Evolutionary conservation across 2,113 vertebrate species (phyloP).

Genomic region (Bos indicus): DNA sequence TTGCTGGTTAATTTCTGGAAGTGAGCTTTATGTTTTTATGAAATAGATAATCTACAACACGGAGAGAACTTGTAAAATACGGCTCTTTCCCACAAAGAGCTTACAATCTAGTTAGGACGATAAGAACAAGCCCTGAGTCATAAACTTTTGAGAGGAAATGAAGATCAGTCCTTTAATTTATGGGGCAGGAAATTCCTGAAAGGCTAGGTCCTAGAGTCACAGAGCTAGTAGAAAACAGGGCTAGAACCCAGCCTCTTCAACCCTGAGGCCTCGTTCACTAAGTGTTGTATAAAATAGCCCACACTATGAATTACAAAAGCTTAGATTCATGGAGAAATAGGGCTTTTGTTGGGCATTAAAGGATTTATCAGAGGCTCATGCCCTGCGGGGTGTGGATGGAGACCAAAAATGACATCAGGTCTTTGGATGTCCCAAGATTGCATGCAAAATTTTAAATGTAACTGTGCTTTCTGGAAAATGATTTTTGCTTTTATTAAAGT

Average conservation of each 20-base stretch:
- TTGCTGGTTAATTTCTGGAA: conserved; percentile 1
- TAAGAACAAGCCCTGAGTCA: neutral
- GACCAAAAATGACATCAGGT: neutral
- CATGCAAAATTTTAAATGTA: neutral
- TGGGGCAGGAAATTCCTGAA: neutral
- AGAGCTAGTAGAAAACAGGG: neutral
- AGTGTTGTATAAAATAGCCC: neutral
- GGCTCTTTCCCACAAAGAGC: neutral
- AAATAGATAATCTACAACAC: neutral
- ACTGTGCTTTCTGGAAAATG: neutral
- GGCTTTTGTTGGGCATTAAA: neutral
- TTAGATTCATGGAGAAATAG: neutral
- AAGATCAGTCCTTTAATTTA: neutral
- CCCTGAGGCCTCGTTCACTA: neutral
- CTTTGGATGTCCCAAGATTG: neutral
- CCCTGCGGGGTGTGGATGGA: neutral
- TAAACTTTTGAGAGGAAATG: neutral
- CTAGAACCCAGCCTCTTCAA: neutral
- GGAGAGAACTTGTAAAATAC: neutral
- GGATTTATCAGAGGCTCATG: conserved; percentile 12
- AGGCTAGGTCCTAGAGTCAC: neutral
- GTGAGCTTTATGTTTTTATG: neutral
- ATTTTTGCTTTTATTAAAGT: neutral
- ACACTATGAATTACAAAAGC: neutral
- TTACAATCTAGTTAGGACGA: neutral